Base-by-base conservation (phyloP, 2,888 invertebrate genomes). In the Sisyra terminalis region DNA sequence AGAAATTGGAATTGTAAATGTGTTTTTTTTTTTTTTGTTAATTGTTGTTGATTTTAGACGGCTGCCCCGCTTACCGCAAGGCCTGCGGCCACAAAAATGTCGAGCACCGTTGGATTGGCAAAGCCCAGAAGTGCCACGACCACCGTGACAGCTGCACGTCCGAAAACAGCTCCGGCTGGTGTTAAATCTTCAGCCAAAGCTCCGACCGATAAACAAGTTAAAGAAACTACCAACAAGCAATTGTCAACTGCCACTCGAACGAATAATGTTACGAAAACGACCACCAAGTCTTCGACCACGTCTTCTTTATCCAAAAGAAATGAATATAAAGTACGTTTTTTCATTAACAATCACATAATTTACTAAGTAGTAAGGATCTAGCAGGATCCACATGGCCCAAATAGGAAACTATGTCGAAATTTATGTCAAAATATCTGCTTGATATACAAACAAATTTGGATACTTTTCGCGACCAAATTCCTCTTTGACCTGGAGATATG, bases 191-290 rank as follows among this genome's bases (percentile, higher is more conserved):
- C 51, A 44, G 49, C 49, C 36, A 45, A 31, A 5, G 51, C 58
- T 9, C 58, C 60, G 43, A 51, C 57, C 2, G 61, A 63, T 43
- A 80, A 80, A 52, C 75, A 74, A 53, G 71, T 67, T 48, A 79
- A 80, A 58, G 79, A 80, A 49, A 72, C 75, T 51, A 75, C 75
- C 40, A 80, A 78, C 57, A 79, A 77, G 54, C 73, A 74, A 54
- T 68, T 78, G 52, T 51, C 54, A 24, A 49, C 54, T 13, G 50
- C 57, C 31, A 49, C 55, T 39, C 46, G 56, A 30, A 51, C 57
- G 11, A 51, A 57, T 34, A 51, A 59, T 13, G 51, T 59, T 9
- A 48, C 51, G 14, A 51, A 51, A 3, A 50, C 52, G 5, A 45
- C 53, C 9, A 42, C 51, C 10, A 45, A 49, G 6, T 52, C 51